These are phyloP conservation scores for Eclectus roratus DNA, from an alignment of 2,113 vertebrate genomes.

Conservation along the genomic window DNA sequence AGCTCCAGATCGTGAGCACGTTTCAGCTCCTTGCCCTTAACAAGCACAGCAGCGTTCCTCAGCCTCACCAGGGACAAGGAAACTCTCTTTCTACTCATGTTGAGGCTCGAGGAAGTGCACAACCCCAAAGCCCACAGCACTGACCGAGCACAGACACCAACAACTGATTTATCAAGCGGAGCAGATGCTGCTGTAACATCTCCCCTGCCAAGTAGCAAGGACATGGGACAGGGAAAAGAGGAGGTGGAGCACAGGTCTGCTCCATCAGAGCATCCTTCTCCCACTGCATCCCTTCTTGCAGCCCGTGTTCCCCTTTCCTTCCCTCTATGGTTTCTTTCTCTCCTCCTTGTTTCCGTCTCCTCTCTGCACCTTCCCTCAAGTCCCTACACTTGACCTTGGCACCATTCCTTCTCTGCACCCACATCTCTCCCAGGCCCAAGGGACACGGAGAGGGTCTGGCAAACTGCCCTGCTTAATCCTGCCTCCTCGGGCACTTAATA, in stretches of 20 bases:
- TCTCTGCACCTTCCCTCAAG: not conserved
- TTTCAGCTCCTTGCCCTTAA: not conserved
- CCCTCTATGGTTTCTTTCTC: not conserved
- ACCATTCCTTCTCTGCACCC: not conserved
- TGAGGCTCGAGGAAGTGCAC: not conserved
- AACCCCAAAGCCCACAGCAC: fast-evolving
- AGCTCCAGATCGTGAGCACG: fast-evolving
- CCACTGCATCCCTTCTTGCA: not conserved
- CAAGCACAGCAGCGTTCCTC: not conserved
- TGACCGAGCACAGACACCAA: not conserved
- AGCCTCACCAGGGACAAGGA: not conserved
- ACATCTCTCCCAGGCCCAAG: not conserved
- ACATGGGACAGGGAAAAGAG: fast-evolving
- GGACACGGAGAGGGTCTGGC: not conserved
- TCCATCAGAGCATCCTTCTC: fast-evolving
- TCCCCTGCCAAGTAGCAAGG: not conserved
- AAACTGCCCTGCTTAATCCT: conserved; percentile 60
- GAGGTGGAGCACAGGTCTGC: not conserved
- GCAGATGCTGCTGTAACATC: not conserved
- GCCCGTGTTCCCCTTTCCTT: not conserved
- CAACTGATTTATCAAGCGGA: not conserved
- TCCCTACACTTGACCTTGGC: not conserved
- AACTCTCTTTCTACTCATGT: not conserved
- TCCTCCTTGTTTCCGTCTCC: not conserved
- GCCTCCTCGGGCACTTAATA: conserved; percentile 73